Conservation (phyloP, 2,797 vertebrate species). For the Dallia pectoralis region DNA sequence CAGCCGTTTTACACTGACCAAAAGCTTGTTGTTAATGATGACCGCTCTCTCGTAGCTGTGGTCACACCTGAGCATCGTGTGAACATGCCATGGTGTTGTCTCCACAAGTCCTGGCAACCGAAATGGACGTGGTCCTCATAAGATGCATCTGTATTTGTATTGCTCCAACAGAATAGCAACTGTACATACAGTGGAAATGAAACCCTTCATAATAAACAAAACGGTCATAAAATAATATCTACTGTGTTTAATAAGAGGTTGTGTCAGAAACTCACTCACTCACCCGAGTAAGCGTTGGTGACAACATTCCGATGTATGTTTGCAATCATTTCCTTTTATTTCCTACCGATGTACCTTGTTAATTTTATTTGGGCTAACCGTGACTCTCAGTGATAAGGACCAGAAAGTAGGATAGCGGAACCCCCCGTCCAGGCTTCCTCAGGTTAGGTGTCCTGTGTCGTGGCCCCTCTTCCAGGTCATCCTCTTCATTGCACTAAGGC, state of each 20-base stretch:
- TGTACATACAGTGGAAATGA: not conserved
- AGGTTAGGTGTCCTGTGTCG: slow-evolving; percentile 11
- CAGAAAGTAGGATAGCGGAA: slow-evolving; percentile 51
- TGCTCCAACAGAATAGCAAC: not conserved
- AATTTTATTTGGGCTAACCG: no score
- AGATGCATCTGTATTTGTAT: not conserved
- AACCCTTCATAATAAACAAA: not conserved
- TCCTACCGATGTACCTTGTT: slow-evolving; percentile 60
- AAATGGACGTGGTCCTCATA: slow-evolving; percentile 27
- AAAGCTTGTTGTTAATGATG: slow-evolving; percentile 60
- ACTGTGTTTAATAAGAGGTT: no score
- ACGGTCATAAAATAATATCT: not conserved
- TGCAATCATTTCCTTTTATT: slow-evolving; percentile 48
- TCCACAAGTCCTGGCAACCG: no score
- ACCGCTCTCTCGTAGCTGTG: slow-evolving; percentile 47
- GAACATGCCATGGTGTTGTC: slow-evolving; percentile 31
- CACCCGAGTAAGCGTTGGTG: slow-evolving; percentile 49
- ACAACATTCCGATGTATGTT: slow-evolving; percentile 50
- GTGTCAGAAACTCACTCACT: not conserved
- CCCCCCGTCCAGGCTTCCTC: slow-evolving; percentile 55
- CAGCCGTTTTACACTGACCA: slow-evolving; percentile 43
- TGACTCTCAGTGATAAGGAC: slow-evolving; percentile 59
- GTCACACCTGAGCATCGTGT: slow-evolving; percentile 33
- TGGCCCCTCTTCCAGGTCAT: not conserved
- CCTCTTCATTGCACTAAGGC: slow-evolving; percentile 29